Evolutionary conservation across 2,797 vertebrate genomes (phyloP).

Genomic region (Centropyge bicolor): DNA sequence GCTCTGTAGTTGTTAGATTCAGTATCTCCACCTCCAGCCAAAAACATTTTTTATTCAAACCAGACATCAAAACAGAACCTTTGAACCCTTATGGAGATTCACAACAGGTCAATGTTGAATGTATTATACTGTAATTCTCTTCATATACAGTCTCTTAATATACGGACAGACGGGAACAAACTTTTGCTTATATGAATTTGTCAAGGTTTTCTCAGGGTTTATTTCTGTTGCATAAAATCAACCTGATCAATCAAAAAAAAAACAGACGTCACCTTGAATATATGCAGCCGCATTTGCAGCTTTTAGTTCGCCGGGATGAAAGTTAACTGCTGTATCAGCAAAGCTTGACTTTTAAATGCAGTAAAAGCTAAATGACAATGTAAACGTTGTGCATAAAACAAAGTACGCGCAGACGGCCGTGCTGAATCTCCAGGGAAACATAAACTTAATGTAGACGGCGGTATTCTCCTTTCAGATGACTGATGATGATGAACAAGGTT

Average conservation of each 20-base stretch:
- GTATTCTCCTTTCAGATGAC: conserved; percentile 18
- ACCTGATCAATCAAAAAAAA: neutral
- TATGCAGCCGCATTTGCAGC: neutral
- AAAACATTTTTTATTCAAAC: conserved; percentile 19
- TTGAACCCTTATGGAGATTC: neutral
- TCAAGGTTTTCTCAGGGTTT: neutral
- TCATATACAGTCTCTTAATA: neutral
- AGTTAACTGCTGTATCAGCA: conserved; percentile 12
- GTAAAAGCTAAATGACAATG: conserved; percentile 26
- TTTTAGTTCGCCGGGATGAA: neutral
- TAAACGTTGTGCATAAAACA: conserved; percentile 17
- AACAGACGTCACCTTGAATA: neutral
- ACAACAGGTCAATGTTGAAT: neutral
- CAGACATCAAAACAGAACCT: conserved; percentile 9
- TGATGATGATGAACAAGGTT: conserved; percentile 40
- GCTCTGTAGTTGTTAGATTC: conserved; percentile 9
- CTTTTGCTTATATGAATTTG: neutral
- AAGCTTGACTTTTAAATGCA: conserved; percentile 20
- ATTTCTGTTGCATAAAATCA: neutral
- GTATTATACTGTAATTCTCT: neutral
- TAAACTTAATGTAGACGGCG: conserved; percentile 32
- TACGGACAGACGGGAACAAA: neutral
- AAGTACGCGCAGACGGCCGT: conserved; percentile 4
- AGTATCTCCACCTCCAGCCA: conserved; percentile 8
- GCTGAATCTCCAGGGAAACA: conserved; percentile 26